Base-by-base conservation (phyloP, 2,888 invertebrate species). In the Ethmia dodecea region DNA sequence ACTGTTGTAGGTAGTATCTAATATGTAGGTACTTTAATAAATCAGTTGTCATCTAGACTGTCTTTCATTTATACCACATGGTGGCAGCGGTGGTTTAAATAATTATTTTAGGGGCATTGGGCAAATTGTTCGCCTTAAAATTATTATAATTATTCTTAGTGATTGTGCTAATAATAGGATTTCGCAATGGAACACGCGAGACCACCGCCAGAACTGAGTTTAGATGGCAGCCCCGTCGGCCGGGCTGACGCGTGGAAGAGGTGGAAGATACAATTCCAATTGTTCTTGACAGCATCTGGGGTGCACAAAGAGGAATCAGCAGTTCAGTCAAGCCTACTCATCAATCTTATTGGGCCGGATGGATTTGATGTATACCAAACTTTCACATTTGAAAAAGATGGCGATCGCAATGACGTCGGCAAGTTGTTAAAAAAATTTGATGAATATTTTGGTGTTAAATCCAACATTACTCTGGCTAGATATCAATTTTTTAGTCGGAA, bases 241-340 rank as follows among this genome's bases (percentile, higher is more conserved):
- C 33, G 42, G 29, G 35, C 43, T 31, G 48, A 42, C 30, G 42
- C 45, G 33, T 43, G 42, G 43, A 32, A 24, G 5, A 27, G 30
- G 11, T 40, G 40, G 37, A 16, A 10, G 12, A 13, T 5, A 9
- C 35, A 35, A 14, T 39, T 36, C 20, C 13, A 13, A 5, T 10
- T 36, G 15, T 34, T 42, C 30, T 8, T 36, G 8, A 42, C 40
- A 16, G 41, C 42, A 5, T 43, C 44, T 1, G 42, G 41, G n/a
- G 42, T 46, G 1, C n/a, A 38, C 11, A 37, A 37, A 22, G 44
- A 41, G 24, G n/a, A 22, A 3, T 8, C 8, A 5, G 32, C 18
- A 2, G 38, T 38, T 1, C 38, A 38, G 28, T 25, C 38, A 9
- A 35, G 34, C 18, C 14, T 33, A 8, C 11, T 35, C 3, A 16